Percentiles rank a stretch among this genome's conserved stretches.
Conservation (phyloP, 2,888 invertebrate genomes). For the Phlogophora meticulosa region DNA sequence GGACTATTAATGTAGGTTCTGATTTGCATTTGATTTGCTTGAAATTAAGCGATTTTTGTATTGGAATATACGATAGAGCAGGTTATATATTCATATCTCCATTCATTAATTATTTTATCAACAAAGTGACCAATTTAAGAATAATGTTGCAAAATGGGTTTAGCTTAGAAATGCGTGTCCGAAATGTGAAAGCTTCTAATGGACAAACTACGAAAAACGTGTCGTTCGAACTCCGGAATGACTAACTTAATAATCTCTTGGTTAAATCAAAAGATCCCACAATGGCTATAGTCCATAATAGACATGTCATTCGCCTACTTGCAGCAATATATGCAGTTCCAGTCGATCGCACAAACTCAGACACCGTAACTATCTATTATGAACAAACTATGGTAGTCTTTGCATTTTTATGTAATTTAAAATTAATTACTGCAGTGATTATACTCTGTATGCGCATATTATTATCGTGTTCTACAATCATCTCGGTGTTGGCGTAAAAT, state of each 20-base stretch:
- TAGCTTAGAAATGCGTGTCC: not conserved
- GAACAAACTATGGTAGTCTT: conserved; percentile 49
- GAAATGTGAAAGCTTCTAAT: not conserved
- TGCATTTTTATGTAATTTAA: conserved; percentile 74
- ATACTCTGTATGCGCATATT: conserved; percentile 67
- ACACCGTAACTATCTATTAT: conserved; percentile 66
- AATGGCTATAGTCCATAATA: conserved; percentile 9
- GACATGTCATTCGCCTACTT: conserved; percentile 23
- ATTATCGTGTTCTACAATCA: conserved; percentile 60
- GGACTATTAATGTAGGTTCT: not conserved
- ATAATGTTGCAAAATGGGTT: not conserved
- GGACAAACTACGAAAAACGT: not conserved
- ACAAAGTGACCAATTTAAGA: not conserved
- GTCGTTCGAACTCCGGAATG: too few species aligned
- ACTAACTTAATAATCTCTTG: not conserved
- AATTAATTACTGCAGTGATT: conserved; percentile 69
- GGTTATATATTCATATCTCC: conserved; percentile 1
- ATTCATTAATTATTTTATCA: not conserved
- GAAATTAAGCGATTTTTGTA: not conserved
- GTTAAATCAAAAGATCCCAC: not conserved
- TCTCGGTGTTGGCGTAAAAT: conserved; percentile 32
- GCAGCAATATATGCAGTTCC: conserved; percentile 46
- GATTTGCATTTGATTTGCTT: not conserved
- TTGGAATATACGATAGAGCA: conserved; percentile 1
- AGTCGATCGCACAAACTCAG: conserved; percentile 67